phyloP scores from a whole-genome alignment of 1,140 invertebrate species.

The Ceratoteleas bidentatus region DNA sequence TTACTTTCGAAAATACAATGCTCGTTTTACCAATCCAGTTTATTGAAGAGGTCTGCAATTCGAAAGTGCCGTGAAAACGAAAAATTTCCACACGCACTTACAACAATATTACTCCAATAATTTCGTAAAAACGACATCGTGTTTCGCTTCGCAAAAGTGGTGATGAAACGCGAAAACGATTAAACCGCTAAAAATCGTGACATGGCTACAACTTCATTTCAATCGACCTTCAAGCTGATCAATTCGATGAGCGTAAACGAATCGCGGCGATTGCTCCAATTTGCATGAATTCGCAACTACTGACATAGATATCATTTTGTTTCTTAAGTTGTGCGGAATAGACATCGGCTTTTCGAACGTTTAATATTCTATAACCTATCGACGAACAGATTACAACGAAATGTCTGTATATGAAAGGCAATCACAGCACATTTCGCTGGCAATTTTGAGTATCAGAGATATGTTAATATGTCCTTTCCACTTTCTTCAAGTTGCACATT shows the following conservation, averaged over 20 bases:
- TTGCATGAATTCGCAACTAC: conserved; percentile 27
- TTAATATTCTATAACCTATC: neutral
- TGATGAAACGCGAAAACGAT: neutral
- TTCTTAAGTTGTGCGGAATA: no score
- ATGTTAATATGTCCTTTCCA: neutral
- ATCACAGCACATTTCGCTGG: no score
- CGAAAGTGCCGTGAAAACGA: no score
- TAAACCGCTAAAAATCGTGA: neutral
- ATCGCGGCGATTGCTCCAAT: conserved; percentile 11
- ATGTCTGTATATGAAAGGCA: no score
- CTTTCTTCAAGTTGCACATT: conserved; percentile 11
- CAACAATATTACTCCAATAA: neutral
- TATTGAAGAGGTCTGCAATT: no score
- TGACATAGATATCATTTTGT: conserved; percentile 21
- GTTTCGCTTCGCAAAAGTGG: neutral
- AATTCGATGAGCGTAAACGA: neutral
- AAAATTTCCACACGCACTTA: no score
- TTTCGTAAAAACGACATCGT: neutral
- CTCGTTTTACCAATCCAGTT: no score
- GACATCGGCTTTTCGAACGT: no score
- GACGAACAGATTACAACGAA: neutral
- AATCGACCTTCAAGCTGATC: neutral
- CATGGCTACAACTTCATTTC: neutral
- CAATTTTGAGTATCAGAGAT: no score
- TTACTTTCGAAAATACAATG: no score